Evolutionary conservation across 2,888 invertebrate genomes (phyloP), one percentile per base, ranked within the genome.

Genomic region (Drosophila picticornis): DNA sequence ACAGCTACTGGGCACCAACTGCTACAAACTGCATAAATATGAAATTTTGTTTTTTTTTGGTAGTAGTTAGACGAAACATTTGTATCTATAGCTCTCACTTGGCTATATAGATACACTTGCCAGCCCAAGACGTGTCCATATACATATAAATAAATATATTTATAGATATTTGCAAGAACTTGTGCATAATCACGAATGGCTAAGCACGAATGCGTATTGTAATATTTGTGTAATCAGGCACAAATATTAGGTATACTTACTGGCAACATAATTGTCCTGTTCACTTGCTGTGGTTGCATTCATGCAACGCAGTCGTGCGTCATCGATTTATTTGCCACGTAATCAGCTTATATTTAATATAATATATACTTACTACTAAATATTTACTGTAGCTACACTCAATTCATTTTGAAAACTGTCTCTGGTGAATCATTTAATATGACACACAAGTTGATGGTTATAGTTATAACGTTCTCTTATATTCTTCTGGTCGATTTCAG

Each of bases 21-120:
- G 63, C 73, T 50, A 78, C 70, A 72, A 90, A 90, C 83, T 90
- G 86, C 88, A 88, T 88, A 90, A 90, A 90, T 81, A 90, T 85
- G 66, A 72, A 70, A 83, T 67, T 27, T 57, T 27, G 38, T 52
- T 68, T 65, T 71, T 65, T 71, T 50, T 13, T 38, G 48, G 51
- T n/a, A 46, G 59, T 65, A 46, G 63, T 53, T 59, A 38, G 16
- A 40, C 72, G 55, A 72, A 72, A 72, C 67, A 78, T 78, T 76
- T 78, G 72, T 76, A 68, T 78, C 72, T 56, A 51, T 52, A 63
- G 59, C 57, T 55, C 62, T 27, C 57, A 52, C 46, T 40, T 46
- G 38, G 5, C 46, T 34, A 32, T 22, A 11, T 29, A 27, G 4
- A 40, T 46, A 73, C 27, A 51, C 34, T 63, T 36, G 31, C 25